A percentile compares a stretch with the other conserved stretches of the same genome.
Evolutionary conservation across 2,888 invertebrate genomes (phyloP).

Genomic region (Agriopis aurantiaria): DNA sequence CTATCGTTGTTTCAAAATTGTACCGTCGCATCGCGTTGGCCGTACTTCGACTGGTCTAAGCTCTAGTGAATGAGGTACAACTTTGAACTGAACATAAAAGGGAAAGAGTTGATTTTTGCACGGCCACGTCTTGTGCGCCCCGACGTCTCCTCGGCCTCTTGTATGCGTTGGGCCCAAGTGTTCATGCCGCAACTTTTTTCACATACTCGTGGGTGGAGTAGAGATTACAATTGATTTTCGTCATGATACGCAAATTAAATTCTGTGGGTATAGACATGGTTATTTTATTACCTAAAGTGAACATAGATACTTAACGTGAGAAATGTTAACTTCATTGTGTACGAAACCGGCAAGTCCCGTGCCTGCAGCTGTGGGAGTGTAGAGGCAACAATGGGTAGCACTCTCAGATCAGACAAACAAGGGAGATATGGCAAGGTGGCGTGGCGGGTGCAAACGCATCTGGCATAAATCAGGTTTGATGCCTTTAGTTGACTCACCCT

Average conservation of each 20-base stretch:
- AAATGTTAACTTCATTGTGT: constrained; percentile 68
- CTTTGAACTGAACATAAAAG: no score
- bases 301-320: constrained; percentile 57
- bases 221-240: constrained; percentile 38
- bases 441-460: no score
- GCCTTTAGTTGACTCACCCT: no score
- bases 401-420: constrained; percentile 5
- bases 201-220: constrained; percentile 26
- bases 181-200: constrained; percentile 34
- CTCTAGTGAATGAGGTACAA: no score
- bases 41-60: no score
- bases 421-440: no score
- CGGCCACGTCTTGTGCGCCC: no score
- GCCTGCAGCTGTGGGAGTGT: constrained; percentile 54
- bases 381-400: constrained; percentile 48
- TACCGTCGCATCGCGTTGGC: no score
- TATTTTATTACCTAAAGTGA: constrained; percentile 26
- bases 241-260: constrained; percentile 42
- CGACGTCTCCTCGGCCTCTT: no score
- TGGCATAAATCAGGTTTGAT: no score
- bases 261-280: constrained; percentile 35
- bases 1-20: no score
- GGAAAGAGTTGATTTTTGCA: no score
- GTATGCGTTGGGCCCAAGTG: background rate
- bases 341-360: constrained; percentile 29